Evolutionary conservation across 1,140 invertebrate genomes (phyloP), one percentile per base, ranked within the genome.

Genomic region (Drosophila malerkotliana): DNA sequence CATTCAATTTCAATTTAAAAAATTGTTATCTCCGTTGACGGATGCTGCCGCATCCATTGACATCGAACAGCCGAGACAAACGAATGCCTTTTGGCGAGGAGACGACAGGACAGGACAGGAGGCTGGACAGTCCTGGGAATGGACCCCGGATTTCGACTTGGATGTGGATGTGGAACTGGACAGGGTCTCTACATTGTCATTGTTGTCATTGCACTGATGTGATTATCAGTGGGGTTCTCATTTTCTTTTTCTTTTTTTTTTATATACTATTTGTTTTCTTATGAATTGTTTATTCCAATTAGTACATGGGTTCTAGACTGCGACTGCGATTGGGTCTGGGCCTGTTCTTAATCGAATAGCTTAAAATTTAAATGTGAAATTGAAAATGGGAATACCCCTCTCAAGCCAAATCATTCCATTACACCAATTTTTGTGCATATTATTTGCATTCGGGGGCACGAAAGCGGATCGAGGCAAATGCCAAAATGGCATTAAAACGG

Each of bases 1-100:
- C 88, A 90, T 90, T 90, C 85, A 90, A 90, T 90, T 90, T 90
- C 85, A 90, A 90, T 90, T 90, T 87, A 87, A 87, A 88, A 88
- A 88, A 88, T 89, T 89, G 84, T 90, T 88, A 88, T 88, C 84
- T 88, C 83, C 73, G 71, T 73, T 87, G 83, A 87, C 83, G 83
- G 83, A 87, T 87, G 83, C 83, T 87, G 83, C 83, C 83, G 83
- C 83, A 69, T 44, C 79, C 75, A 47, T 75, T 88, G 83, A 87
- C 83, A 87, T 88, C 84, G 75, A 72, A 79, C 83, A 83, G 83
- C 68, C 54, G 54, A 79, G 82, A 79, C 81, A 87, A 68, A 76
- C 62, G 64, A 58, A 77, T 61, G 82, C 83, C 83, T 85, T 85
- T 85, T 81, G 66, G 82, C 77, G 68, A 53, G 62, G 71, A 59